Evolutionary conservation across 2,888 invertebrate species (phyloP), one percentile per base, ranked within the genome.

Genomic region (Limnephilus rhombicus): DNA sequence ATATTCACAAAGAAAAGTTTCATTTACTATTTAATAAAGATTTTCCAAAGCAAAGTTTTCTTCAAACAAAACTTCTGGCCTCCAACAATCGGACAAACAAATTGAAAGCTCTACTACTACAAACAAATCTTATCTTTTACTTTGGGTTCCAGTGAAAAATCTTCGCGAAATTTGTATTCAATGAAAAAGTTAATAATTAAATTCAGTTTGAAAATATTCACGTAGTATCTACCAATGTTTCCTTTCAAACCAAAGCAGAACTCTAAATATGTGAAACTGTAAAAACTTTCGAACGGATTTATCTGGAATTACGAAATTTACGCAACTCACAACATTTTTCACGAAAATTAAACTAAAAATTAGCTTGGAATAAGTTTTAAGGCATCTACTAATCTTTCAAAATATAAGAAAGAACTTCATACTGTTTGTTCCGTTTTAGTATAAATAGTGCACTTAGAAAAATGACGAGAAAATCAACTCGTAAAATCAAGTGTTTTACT

Each of bases 1-100:
- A 45, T 45, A 86, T 45, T 86, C 15, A 86, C 45, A 49, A 86
- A 18, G 53, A 86, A 86, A 41, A 85, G n/a, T 31, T 86, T 45
- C 86, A 86, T 86, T 85, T n/a, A 85, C 13, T 41, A 85, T 41
- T 37, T 41, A 45, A 68, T 68, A 68, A 68, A 68, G 68, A 68
- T 68, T 68, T 68, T 68, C 24, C 24, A 68, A 68, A 68, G 68
- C 24, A 68, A 68, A 68, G 68, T 68, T 68, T 68, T 9, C 68
- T 68, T 68, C 68, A 68, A 68, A 68, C 68, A 68, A 68, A 68
- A 68, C 68, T 68, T 68, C 24, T 24, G 68, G 68, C 68, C 68
- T 68, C 68, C 68, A 9, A 68, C 68, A 68, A 68, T 68, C 68
- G 68, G 68, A 68, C 68, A 68, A 68, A 68, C 68, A 68, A 68